These are phyloP conservation scores for Penaeus indicus DNA, from an alignment of 1,140 invertebrate genomes.

Conservation along the genomic window DNA sequence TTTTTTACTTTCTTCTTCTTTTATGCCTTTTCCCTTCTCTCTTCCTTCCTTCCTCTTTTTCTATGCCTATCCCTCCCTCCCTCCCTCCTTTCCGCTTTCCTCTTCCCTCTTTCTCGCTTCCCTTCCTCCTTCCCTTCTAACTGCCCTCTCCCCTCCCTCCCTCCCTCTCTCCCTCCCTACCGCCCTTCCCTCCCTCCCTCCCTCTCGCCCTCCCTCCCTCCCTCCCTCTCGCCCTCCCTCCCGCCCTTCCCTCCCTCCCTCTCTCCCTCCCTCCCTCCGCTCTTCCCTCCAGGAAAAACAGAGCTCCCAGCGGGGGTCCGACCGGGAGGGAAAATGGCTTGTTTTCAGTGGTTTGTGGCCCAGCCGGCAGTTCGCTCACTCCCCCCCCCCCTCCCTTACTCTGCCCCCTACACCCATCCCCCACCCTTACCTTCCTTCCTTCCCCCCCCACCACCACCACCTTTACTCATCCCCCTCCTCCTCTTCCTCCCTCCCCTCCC, in stretches of 20 bases:
- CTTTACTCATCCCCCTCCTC: neutral
- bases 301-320: constrained; percentile 17
- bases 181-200: neutral
- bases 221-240: neutral
- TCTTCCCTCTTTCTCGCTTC: neutral
- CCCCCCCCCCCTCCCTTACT: neutral
- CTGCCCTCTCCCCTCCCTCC: neutral
- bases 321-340: constrained; percentile 30
- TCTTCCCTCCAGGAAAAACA: constrained; percentile 30
- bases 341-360: neutral
- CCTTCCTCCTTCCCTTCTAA: neutral
- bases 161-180: neutral
- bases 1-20: neutral
- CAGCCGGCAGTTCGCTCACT: neutral
- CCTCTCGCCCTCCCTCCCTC: neutral
- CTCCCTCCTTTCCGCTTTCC: neutral
- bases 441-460: neutral
- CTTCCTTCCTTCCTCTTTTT: neutral
- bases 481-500: neutral
- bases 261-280: constrained; percentile 9
- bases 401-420: neutral
- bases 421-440: neutral
- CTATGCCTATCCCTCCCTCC: neutral
- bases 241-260: neutral
- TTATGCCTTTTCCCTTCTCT: neutral